These are phyloP conservation scores for Lordiphosa collinella DNA, from an alignment of 1,140 invertebrate species.

Conservation along the genomic window DNA sequence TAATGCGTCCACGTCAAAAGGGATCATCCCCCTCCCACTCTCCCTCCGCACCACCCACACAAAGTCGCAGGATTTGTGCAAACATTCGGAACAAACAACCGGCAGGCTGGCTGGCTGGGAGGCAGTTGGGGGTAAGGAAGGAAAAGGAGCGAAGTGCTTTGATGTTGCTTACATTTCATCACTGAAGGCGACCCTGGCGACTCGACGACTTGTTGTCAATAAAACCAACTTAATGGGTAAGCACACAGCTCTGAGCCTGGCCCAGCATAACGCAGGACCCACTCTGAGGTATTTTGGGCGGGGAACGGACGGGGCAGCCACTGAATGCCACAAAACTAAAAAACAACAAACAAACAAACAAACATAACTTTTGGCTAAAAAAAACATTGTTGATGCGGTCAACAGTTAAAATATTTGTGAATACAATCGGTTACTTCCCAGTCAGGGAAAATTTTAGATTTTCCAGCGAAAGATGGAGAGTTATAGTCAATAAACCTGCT, in stretches of 20 bases:
- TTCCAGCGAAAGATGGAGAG: too few relatives aligned
- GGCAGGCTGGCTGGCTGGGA: conserved; percentile 4
- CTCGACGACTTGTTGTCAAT: conserved; percentile 53
- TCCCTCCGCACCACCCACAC: neutral
- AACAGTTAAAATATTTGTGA: conserved; percentile 65
- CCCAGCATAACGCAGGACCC: neutral
- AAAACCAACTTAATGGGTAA: conserved; percentile 72
- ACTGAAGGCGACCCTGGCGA: conserved; percentile 41
- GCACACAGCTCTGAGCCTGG: conserved; percentile 20
- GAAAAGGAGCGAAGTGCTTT: conserved; percentile 54
- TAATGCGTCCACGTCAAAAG: conserved; percentile 58
- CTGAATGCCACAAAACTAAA: conserved; percentile 59
- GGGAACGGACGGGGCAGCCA: neutral
- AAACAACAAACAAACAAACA: conserved; percentile 55
- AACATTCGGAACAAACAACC: conserved; percentile 55
- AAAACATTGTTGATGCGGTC: conserved; percentile 64
- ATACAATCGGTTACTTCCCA: too few relatives aligned
- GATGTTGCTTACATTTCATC: conserved; percentile 77
- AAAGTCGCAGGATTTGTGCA: conserved; percentile 35
- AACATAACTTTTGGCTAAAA: conserved; percentile 54
- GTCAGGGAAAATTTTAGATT: too few relatives aligned
- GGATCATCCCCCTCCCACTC: conserved; percentile 22
- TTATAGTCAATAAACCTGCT: too few relatives aligned
- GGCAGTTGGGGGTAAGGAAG: conserved; percentile 5
- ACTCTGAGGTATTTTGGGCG: neutral